Conservation (phyloP, 2,888 invertebrate genomes). For the Ochropleura leucogaster region DNA sequence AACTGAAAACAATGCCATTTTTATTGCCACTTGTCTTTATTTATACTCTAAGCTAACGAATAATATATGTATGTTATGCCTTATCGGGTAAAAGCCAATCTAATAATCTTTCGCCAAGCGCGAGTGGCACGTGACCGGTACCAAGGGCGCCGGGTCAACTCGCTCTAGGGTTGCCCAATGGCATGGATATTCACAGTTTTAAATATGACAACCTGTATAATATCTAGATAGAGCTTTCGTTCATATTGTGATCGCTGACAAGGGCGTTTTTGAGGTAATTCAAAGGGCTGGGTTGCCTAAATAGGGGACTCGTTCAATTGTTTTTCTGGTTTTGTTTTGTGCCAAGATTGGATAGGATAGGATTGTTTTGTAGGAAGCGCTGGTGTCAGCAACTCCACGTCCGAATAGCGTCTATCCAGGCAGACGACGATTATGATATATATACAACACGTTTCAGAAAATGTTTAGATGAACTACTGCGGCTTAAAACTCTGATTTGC, state of each 20-base stretch:
- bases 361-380: too few species aligned
- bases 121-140: slow-evolving; percentile 67
- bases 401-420: too few species aligned
- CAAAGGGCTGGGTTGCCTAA: not conserved
- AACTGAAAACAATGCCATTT: not conserved
- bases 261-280: not conserved
- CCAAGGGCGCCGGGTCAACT: slow-evolving; percentile 73
- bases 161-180: slow-evolving; percentile 62
- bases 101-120: slow-evolving; percentile 60
- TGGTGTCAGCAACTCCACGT: too few species aligned
- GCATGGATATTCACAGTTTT: slow-evolving; percentile 28
- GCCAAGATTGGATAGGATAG: too few species aligned
- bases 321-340: not conserved
- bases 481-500: not conserved
- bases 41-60: slow-evolving; percentile 39
- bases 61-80: slow-evolving; percentile 46
- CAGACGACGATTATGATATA: not conserved
- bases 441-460: not conserved
- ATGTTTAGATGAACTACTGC: not conserved
- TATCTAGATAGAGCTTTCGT: not conserved
- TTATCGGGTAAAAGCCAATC: slow-evolving; percentile 65
- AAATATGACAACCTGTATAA: slow-evolving; percentile 15
- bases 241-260: slow-evolving; percentile 17
- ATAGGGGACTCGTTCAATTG: not conserved
- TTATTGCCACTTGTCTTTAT: slow-evolving; percentile 38